Evolutionary conservation across 2,797 vertebrate species (phyloP).

Genomic region (Sebastes reedi): DNA sequence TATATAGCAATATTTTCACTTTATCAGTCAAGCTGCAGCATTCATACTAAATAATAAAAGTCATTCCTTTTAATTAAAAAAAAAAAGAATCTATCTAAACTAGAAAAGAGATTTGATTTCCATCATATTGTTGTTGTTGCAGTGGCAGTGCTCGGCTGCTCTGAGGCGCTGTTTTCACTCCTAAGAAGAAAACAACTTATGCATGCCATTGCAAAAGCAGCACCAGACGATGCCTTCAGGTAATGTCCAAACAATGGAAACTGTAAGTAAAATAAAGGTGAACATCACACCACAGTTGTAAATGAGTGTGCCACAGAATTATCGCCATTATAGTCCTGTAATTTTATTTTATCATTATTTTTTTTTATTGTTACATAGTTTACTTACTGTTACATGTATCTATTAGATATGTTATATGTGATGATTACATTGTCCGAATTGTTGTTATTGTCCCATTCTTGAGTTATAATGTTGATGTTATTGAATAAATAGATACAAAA

Average conservation of each 20-base stretch:
- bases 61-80: no score
- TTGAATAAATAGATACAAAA: no score
- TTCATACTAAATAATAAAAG: background rate
- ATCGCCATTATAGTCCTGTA: no score
- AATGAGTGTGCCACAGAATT: no score
- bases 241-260: background rate
- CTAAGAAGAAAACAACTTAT: background rate
- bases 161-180: slow-evolving; percentile 23
- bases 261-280: background rate
- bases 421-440: no score
- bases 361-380: no score
- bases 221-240: background rate
- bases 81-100: background rate
- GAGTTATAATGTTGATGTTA: no score
- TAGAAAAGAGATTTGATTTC: background rate
- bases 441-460: no score
- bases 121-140: background rate
- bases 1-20: background rate
- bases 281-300: background rate
- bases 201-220: slow-evolving; percentile 20
- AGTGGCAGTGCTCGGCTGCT: background rate
- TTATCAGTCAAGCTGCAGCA: background rate
- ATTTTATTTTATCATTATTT: no score
- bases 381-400: no score
- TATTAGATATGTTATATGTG: no score